Evolutionary conservation across 2,113 vertebrate species (phyloP), one percentile per base, ranked within the genome.

Genomic region (Ibidorhyncha struthersii): DNA sequence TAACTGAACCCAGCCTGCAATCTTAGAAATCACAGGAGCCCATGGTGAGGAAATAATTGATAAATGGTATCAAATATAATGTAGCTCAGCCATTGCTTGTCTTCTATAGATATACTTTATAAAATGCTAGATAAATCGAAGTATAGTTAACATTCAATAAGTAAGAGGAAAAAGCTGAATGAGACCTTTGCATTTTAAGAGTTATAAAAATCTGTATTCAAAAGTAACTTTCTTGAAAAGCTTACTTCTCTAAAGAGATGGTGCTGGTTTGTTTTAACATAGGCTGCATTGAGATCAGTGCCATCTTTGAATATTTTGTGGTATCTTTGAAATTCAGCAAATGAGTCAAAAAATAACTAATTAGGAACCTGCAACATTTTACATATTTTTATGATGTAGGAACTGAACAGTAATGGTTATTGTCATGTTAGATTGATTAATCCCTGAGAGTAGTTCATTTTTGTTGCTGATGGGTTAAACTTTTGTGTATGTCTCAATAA

Each of bases 341-440:
- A 50, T 14, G 9, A 82, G 7, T 82, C 34, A 83, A 85, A 86
- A 30, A 38, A 4, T 27, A 70, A 49, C 50, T n/a, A 14, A 4
- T 74, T 71, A 59, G 47, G 58, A 82, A 52, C 19, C 27, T 78
- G 22, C n/a, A 85, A n/a, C 2, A 7, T 77, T 80, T 73, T 45
- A 32, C 8, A 0, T 80, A 34, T 43, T 85, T 85, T 58, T n/a
- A 2, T 76, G 71, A 36, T 0, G 0, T 38, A 27, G 71, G 18
- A 82, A 34, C 36, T 32, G 74, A 77, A 43, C 19, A 30, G 32
- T 86, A 50, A 32, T 27, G 25, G 14, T 36, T 90, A 25, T 70
- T 90, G n/a, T 58, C 10, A 4, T 45, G 65, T 86, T 22, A 66
- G 21, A 50, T 74, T 22, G 10, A 27, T n/a, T 65, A 52, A 40